These are phyloP conservation scores for Drosophila neocordata DNA, from an alignment of 1,140 invertebrate genomes.

Conservation along the genomic window DNA sequence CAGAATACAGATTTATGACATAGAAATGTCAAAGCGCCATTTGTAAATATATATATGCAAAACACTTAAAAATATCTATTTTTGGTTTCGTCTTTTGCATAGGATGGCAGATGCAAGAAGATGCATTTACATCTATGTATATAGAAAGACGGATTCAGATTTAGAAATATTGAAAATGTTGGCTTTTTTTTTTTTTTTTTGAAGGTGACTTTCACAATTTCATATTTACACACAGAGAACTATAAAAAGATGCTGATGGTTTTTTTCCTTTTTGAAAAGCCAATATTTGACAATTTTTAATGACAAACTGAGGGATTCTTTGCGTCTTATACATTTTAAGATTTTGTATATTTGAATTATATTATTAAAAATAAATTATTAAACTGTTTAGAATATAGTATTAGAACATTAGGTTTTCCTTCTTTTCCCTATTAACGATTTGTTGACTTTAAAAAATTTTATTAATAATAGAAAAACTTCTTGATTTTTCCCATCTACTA, in stretches of 20 bases:
- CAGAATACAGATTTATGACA: slow-evolving; percentile 66
- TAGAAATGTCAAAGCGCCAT: slow-evolving; percentile 66
- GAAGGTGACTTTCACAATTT: slow-evolving; percentile 62
- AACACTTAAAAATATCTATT: slow-evolving; percentile 53
- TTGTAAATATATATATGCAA: slow-evolving; percentile 24
- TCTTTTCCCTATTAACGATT: too few species aligned
- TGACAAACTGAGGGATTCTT: neutral
- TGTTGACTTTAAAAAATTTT: too few species aligned
- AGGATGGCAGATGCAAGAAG: slow-evolving; percentile 23
- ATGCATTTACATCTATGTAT: slow-evolving; percentile 22
- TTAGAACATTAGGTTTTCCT: too few species aligned
- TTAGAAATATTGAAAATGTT: slow-evolving; percentile 52
- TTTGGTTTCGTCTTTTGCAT: slow-evolving; percentile 30
- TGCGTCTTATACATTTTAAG: neutral
- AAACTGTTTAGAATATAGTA: too few species aligned
- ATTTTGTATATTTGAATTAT: neutral
- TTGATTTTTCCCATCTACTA: too few species aligned
- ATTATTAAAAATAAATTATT: too few species aligned
- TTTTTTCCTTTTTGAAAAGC: too few species aligned
- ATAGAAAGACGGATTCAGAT: slow-evolving; percentile 9
- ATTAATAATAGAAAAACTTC: too few species aligned
- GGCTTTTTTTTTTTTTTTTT: slow-evolving; percentile 16
- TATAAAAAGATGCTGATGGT: slow-evolving; percentile 5
- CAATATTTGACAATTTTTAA: slow-evolving; percentile 1
- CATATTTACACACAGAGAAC: neutral